A percentile compares a stretch with the other conserved stretches of the same genome.
phyloP scores from a whole-genome alignment of 2,113 vertebrate species.

The Sitta europaea region DNA sequence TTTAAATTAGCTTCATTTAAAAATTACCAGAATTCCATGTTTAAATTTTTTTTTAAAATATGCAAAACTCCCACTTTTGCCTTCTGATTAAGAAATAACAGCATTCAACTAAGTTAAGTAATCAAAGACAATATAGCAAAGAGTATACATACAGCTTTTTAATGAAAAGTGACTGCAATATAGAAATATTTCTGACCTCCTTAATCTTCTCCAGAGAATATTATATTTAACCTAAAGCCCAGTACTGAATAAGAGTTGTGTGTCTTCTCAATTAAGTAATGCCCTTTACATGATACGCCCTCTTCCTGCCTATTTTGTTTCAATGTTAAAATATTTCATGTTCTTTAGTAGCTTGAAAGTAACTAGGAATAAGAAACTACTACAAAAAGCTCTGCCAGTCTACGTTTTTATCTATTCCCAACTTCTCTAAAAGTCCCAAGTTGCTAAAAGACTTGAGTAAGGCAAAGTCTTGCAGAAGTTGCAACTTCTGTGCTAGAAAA shows the following conservation, averaged over 20 bases:
- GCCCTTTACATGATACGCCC: not conserved
- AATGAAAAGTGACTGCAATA: not conserved
- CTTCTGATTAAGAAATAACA: not conserved
- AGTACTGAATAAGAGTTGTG: not conserved
- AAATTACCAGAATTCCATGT: not conserved
- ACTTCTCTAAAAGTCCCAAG: not conserved
- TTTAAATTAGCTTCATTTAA: not conserved
- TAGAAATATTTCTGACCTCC: not conserved
- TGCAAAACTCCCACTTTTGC: not conserved
- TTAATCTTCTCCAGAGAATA: not conserved
- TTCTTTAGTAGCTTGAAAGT: not conserved
- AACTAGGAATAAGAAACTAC: not conserved
- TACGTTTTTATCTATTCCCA: not conserved
- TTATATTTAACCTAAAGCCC: not conserved
- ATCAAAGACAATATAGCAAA: not conserved
- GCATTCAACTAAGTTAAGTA: not conserved
- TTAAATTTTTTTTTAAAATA: not conserved
- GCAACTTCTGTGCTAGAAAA: not conserved
- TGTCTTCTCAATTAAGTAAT: not conserved
- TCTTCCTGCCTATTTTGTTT: not conserved
- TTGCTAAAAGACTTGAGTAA: not conserved
- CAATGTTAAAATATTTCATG: not conserved
- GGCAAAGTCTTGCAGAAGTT: not conserved
- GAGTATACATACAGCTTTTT: not conserved
- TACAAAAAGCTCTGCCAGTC: not conserved